phyloP scores from a whole-genome alignment of 2,888 invertebrate genomes.

The Hyposoter dolosus region DNA sequence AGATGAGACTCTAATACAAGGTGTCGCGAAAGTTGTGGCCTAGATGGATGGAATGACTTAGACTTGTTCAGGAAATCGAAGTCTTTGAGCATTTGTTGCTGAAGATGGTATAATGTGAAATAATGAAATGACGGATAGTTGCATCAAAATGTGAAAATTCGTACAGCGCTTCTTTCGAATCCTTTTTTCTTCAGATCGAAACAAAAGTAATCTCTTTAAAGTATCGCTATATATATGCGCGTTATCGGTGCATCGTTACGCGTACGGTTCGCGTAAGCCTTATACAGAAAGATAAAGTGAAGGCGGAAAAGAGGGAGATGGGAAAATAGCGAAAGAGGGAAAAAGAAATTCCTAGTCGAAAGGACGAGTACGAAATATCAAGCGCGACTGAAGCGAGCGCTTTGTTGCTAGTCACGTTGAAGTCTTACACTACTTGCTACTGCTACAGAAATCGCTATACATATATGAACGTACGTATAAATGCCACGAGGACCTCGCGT shows the following conservation, averaged over 20 bases:
- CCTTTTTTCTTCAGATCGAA: neutral
- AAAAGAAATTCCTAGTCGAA: conserved; percentile 13
- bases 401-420: conserved; percentile 21
- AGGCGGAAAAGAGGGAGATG: conserved; percentile 29
- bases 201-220: neutral
- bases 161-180: neutral
- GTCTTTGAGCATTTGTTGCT: neutral
- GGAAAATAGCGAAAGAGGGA: conserved; percentile 16
- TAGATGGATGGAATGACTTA: neutral
- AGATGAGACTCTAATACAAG: conserved; percentile 15
- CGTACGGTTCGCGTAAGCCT: neutral
- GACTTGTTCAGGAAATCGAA: neutral
- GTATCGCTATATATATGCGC: neutral
- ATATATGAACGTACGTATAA: conserved; percentile 25
- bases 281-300: conserved; percentile 1
- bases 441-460: neutral
- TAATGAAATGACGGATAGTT: neutral
- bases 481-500: conserved; percentile 45
- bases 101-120: neutral
- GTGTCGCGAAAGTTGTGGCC: neutral
- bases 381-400: conserved; percentile 14
- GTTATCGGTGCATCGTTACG: neutral
- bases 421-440: neutral
- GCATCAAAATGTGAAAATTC: neutral
- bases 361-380: conserved; percentile 9